Base-by-base conservation (phyloP, 2,113 vertebrate species). In the Turdus rufiventris region DNA sequence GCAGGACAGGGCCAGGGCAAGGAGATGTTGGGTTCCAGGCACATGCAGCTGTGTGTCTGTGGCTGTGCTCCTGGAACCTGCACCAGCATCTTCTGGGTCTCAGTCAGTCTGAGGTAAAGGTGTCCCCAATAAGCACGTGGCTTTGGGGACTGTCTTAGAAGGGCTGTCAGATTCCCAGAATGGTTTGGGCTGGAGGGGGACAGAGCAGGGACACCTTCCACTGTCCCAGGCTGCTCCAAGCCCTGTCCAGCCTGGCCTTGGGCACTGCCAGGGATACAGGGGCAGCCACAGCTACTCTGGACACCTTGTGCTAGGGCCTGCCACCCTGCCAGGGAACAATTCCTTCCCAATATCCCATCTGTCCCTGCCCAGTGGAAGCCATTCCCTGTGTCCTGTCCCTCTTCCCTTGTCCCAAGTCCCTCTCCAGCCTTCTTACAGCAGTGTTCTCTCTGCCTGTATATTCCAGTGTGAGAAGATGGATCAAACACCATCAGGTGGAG, bases 61-160 rank as follows among this genome's bases (percentile, higher is more conserved):
- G 73, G 56, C 38, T 43, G 17, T 71, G 36, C 24, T 50, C 60
- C 63, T 45, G n/a, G 12, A 77, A 38, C 21, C 33, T 74, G 33
- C n/a, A 25, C 7, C n/a, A 33, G 20, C 10, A 24, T 74, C 10
- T 47, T 36, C 28, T 54, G 54, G 20, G 9, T 60, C 29, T 51
- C 34, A 40, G 45, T 61, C 53, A 31, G 21, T 10, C 21, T 8
- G 28, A 18, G 40, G 3, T 8, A 26, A 31, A 70, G n/a, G 18
- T 53, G 40, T 68, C 23, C 16, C 34, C 18, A 43, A 0, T 50
- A 8, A 3, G 36, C 10, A 1, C 0, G 1, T 70, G 68, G 42
- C 63, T 91, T 63, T 88, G n/a, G 31, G 34, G 42, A n/a, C 15
- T 19, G 3, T 36, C 28, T 34, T 20, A 62, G 56, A 34, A 88